phyloP scores from a whole-genome alignment of 2,113 vertebrate species.

The Turnix velox region DNA sequence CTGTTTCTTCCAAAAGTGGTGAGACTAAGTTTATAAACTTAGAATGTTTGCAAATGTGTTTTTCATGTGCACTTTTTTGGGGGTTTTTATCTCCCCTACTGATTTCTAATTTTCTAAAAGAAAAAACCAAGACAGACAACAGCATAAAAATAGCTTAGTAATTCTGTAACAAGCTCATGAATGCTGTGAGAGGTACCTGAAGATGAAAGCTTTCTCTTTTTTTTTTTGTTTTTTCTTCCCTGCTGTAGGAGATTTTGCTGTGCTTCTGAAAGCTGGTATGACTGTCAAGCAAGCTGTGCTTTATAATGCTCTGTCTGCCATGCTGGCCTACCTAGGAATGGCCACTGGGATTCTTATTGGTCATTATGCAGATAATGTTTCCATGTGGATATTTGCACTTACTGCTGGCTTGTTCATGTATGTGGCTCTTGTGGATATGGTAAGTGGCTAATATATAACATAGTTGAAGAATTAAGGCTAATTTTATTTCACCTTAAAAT shows the following conservation, averaged over 20 bases:
- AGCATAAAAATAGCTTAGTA: not conserved
- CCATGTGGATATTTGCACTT: slow-evolving; percentile 97
- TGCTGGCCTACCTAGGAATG: slow-evolving; percentile 93
- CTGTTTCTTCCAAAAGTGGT: not conserved
- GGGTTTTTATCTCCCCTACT: not conserved
- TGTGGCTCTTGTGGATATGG: slow-evolving; percentile 97
- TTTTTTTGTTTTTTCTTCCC: not conserved
- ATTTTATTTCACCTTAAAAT: not conserved
- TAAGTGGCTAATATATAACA: slow-evolving; percentile 67
- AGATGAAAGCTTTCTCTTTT: not conserved
- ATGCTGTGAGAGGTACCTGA: not conserved
- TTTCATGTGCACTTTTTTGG: not conserved
- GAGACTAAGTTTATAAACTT: not conserved
- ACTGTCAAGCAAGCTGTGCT: slow-evolving; percentile 93
- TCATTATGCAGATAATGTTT: slow-evolving; percentile 92
- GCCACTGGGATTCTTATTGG: slow-evolving; percentile 90
- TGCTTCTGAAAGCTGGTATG: slow-evolving; percentile 95
- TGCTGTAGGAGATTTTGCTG: slow-evolving; percentile 90
- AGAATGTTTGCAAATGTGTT: not conserved
- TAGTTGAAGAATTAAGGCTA: not conserved
- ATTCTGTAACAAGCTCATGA: not conserved
- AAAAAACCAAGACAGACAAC: fast-evolving
- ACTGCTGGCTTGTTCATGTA: slow-evolving; percentile 98
- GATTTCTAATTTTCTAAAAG: not conserved
- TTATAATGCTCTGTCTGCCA: slow-evolving; percentile 92